A percentile compares a stretch with the other conserved stretches of the same genome.
Evolutionary conservation across 1,140 invertebrate species (phyloP).

Genomic region (Conopomorpha cramerella): DNA sequence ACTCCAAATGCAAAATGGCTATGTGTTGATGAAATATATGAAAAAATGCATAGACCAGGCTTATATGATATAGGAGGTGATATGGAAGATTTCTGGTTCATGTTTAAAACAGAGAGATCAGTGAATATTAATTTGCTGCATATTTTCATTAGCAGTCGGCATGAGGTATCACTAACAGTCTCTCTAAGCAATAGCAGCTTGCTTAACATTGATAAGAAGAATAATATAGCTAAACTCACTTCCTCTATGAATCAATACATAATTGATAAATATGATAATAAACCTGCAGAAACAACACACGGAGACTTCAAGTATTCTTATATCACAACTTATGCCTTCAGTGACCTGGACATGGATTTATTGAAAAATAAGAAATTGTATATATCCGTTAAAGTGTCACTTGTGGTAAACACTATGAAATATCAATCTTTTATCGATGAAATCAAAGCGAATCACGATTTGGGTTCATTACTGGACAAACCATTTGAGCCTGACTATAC

Average conservation of each 20-base stretch:
- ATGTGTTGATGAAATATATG: slow-evolving; percentile 27
- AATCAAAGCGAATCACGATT: slow-evolving; percentile 22
- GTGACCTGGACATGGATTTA: slow-evolving; percentile 26
- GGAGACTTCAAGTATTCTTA: too few relatives aligned
- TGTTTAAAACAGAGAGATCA: slow-evolving; percentile 27
- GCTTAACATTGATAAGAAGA: slow-evolving; percentile 22
- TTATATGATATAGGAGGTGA: slow-evolving; percentile 44
- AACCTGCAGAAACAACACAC: too few relatives aligned
- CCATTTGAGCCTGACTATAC: slow-evolving; percentile 36
- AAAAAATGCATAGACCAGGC: slow-evolving; percentile 31
- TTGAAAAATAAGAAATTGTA: slow-evolving; percentile 27
- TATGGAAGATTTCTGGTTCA: slow-evolving; percentile 31
- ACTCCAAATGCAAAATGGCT: slow-evolving; percentile 32
- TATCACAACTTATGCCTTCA: slow-evolving; percentile 35
- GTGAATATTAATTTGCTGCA: slow-evolving; percentile 29
- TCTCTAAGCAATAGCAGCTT: slow-evolving; percentile 17
- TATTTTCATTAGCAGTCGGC: slow-evolving; percentile 25
- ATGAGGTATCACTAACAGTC: slow-evolving; percentile 17
- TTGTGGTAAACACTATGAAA: slow-evolving; percentile 1
- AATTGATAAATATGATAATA: too few relatives aligned
- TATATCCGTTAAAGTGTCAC: slow-evolving; percentile 22
- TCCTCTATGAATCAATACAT: too few relatives aligned
- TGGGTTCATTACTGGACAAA: slow-evolving; percentile 24
- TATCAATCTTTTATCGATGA: slow-evolving; percentile 11
- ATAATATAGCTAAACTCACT: slow-evolving; percentile 13